These are phyloP conservation scores for Oenanthe melanoleuca DNA, from an alignment of 2,113 vertebrate species.

Conservation along the genomic window DNA sequence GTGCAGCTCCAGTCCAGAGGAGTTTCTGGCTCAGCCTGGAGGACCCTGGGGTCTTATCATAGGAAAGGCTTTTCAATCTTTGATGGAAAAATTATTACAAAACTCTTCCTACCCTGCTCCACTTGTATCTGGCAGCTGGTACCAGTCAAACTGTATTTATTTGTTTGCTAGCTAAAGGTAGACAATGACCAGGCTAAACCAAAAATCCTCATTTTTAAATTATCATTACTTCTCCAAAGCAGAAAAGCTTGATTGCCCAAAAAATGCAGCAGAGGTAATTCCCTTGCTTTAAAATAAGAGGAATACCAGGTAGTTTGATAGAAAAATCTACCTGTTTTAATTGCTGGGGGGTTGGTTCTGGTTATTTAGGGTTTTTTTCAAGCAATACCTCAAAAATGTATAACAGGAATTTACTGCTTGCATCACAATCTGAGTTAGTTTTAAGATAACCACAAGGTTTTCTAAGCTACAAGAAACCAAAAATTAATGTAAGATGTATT, in stretches of 20 bases:
- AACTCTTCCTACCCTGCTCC: neutral
- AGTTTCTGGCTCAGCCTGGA: slow-evolving; percentile 43
- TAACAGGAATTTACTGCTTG: neutral
- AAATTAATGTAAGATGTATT: neutral
- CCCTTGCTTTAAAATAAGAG: neutral
- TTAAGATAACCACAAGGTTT: neutral
- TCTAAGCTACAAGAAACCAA: neutral
- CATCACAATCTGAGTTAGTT: neutral
- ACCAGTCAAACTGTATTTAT: neutral
- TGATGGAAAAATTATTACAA: slow-evolving; percentile 44
- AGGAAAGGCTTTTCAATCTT: slow-evolving; percentile 15
- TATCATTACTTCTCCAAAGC: neutral
- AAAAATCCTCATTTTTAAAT: neutral
- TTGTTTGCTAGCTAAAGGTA: neutral
- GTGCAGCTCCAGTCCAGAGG: slow-evolving; percentile 52
- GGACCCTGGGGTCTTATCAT: slow-evolving; percentile 54
- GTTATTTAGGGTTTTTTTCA: neutral
- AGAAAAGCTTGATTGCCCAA: neutral
- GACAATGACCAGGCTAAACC: neutral
- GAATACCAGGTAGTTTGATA: neutral
- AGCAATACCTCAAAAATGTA: neutral
- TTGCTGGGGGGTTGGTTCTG: rapidly evolving
- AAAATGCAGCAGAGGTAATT: neutral
- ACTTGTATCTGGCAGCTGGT: slow-evolving; percentile 2
- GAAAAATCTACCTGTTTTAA: neutral